Conservation (phyloP, 2,888 invertebrate species). For the Chloroclysta siterata region DNA sequence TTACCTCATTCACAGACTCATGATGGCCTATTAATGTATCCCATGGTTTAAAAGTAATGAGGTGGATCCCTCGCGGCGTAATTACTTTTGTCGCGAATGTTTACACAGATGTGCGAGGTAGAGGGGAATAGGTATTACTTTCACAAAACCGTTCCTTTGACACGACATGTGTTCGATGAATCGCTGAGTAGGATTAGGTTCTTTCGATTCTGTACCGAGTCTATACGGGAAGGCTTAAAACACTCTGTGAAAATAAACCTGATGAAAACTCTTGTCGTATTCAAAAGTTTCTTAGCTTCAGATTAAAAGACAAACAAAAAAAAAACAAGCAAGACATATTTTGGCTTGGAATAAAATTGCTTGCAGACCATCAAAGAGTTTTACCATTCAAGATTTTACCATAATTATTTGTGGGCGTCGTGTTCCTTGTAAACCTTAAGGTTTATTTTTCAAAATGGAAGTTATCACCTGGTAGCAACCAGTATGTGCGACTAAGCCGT, state of each 20-base stretch:
- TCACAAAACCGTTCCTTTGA: conserved; percentile 16
- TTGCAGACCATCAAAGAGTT: too few species aligned
- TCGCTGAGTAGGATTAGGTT: conserved; percentile 17
- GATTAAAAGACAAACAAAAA: too few species aligned
- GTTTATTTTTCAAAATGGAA: conserved; percentile 51
- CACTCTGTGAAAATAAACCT: not conserved
- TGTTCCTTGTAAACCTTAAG: not conserved
- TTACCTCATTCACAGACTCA: conserved; percentile 27
- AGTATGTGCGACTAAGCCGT: conserved; percentile 68
- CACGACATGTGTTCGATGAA: conserved; percentile 16
- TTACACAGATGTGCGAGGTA: conserved; percentile 22
- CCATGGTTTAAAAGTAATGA: conserved; percentile 31
- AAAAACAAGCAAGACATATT: too few species aligned
- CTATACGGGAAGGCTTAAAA: conserved; percentile 1
- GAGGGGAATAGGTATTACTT: conserved; percentile 14
- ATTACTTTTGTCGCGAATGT: conserved; percentile 29
- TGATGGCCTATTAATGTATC: conserved; percentile 33
- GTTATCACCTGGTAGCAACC: conserved; percentile 76
- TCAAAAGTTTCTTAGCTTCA: not conserved
- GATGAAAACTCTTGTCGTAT: not conserved
- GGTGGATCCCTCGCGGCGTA: conserved; percentile 15
- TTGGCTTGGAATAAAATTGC: too few species aligned
- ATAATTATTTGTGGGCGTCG: too few species aligned
- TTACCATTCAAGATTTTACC: too few species aligned
- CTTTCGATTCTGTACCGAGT: conserved; percentile 14